These are phyloP conservation scores for Ailurus styani DNA, from an alignment of 2,113 vertebrate genomes.

Conservation along the genomic window DNA sequence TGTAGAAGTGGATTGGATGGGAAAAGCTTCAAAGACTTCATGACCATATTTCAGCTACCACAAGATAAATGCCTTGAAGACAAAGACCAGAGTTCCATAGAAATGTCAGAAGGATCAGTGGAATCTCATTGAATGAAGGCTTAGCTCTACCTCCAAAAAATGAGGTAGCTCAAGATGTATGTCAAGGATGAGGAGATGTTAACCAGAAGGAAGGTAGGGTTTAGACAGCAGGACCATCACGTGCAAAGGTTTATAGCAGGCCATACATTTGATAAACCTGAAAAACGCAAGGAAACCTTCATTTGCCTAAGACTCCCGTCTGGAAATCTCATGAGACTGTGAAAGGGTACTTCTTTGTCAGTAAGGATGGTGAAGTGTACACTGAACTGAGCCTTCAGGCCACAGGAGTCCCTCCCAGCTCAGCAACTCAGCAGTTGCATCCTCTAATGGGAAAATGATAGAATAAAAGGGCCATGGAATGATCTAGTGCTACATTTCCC, in stretches of 20 bases:
- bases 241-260: not conserved
- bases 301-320: not conserved
- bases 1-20: not conserved
- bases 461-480: not conserved
- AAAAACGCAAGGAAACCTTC: not conserved
- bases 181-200: not conserved
- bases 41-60: not conserved
- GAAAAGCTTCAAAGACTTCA: not conserved
- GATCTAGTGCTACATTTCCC: not conserved
- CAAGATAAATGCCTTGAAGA: not conserved
- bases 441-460: not conserved
- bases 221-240: not conserved
- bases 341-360: not conserved
- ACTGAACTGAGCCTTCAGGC: not conserved
- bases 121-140: not conserved
- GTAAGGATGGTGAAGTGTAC: not conserved
- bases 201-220: accelerated
- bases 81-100: not conserved
- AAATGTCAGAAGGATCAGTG: not conserved
- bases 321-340: not conserved
- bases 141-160: not conserved
- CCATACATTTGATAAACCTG: not conserved
- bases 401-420: not conserved
- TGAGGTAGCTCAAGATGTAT: not conserved
- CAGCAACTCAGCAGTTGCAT: not conserved